phyloP scores from a whole-genome alignment of 2,888 invertebrate genomes.

The Caenorhabditis sulstoni region DNA sequence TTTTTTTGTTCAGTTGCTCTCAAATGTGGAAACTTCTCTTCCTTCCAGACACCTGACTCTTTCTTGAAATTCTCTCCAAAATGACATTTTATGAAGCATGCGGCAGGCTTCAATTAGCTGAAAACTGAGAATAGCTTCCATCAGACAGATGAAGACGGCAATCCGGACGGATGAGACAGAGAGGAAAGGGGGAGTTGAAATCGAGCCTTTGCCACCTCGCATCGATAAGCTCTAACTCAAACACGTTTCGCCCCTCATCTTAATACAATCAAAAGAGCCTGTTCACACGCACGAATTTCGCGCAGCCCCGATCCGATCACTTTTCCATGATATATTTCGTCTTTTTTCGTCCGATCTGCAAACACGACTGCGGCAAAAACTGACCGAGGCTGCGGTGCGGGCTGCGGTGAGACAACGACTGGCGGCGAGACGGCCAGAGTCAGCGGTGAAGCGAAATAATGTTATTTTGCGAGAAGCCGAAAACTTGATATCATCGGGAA shows the following conservation, averaged over 20 bases:
- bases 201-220: slow-evolving; percentile 40
- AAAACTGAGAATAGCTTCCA: too few relatives aligned
- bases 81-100: too few relatives aligned
- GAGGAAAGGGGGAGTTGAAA: slow-evolving; percentile 23
- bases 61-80: too few relatives aligned
- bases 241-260: slow-evolving; percentile 44
- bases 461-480: neutral
- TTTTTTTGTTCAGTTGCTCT: too few relatives aligned
- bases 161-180: slow-evolving; percentile 14
- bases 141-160: neutral
- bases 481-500: neutral
- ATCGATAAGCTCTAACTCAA: slow-evolving; percentile 46
- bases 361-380: slow-evolving; percentile 20
- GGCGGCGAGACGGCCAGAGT: neutral
- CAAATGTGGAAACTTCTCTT: too few relatives aligned
- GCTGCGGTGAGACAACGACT: neutral
- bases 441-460: neutral
- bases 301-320: slow-evolving; percentile 17
- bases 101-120: too few relatives aligned
- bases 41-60: too few relatives aligned
- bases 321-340: slow-evolving; percentile 38
- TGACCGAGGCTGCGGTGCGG: slow-evolving; percentile 12
- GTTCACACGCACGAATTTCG: slow-evolving; percentile 44
- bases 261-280: slow-evolving; percentile 56
- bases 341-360: slow-evolving; percentile 42